Evolutionary conservation across 2,888 invertebrate genomes (phyloP), one percentile per base, ranked within the genome.

Genomic region (Eristalis pertinax): DNA sequence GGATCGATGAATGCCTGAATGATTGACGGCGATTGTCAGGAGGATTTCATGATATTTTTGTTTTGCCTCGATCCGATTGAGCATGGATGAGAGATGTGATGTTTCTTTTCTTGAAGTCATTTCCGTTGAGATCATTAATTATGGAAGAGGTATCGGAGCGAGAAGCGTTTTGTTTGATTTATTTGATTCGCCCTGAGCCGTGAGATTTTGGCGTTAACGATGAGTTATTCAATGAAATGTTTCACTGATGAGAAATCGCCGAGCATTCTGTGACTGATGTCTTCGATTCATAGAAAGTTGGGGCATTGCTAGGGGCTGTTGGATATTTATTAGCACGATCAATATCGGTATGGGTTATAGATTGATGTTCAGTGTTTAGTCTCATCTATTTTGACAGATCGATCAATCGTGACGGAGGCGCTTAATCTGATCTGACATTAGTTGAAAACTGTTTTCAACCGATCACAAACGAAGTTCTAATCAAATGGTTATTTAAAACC

Each of bases 1-100:
- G 76, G 81, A 76, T 81, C 38, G 72, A 38, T 64, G 79, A 73
- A 79, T 73, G 79, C 7, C 29, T 32, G 58, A 76, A 67, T 86
- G 86, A 86, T 86, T 86, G 86, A 86, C 82, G 70, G 74, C 74
- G 41, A 78, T 82, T 86, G 86, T 78, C 86, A 86, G 77, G 78
- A 86, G 50, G 78, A 82, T 70, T 86, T 75, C 43, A 32, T 50
- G 22, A 24, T 11, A 11, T 24, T 60, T 60, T 4, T 29, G n/a
- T n/a, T 8, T 32, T 7, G n/a, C 19, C 19, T 68, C 67, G 32
- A 41, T 77, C 4, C 68, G 73, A 77, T 85, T 77, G n/a, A 19
- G 56, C 2, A 38, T 38, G 38, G 38, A 38, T 73, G 76, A 77
- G 32, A n/a, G 19, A 50, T 19, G 19, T 19, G 19, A n/a, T 19